A percentile compares a stretch with the other conserved stretches of the same genome.
phyloP scores from a whole-genome alignment of 2,113 vertebrate genomes.

The Gobio gobio region DNA sequence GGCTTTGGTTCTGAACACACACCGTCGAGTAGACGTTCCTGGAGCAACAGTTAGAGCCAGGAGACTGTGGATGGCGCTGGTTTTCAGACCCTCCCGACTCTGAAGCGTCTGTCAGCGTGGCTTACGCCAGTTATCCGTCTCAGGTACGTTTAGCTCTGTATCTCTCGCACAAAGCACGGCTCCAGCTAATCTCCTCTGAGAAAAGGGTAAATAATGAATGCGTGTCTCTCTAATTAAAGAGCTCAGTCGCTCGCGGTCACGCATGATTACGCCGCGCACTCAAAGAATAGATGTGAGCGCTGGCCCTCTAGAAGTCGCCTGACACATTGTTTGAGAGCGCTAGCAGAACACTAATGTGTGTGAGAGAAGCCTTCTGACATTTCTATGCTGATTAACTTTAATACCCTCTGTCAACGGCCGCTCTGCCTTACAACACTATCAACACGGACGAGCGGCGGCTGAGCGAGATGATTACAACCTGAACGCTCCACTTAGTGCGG shows the following conservation, averaged over 20 bases:
- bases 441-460: constrained; percentile 22
- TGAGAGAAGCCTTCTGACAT: constrained; percentile 45
- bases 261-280: constrained; percentile 69
- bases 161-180: neutral
- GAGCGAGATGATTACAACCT: constrained; percentile 5
- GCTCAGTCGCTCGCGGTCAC: constrained; percentile 64
- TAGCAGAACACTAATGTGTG: constrained; percentile 40
- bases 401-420: neutral
- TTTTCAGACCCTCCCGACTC: neutral
- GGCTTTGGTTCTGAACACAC: neutral
- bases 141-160: neutral
- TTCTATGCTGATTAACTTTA: constrained; percentile 37
- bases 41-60: no score
- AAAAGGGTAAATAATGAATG: constrained; percentile 69
- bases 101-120: no score
- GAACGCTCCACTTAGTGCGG: neutral
- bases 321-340: neutral
- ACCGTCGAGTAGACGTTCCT: neutral
- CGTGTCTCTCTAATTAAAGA: constrained; percentile 72
- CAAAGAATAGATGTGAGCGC: constrained; percentile 70
- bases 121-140: neutral
- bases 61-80: neutral
- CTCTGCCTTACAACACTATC: constrained; percentile 35
- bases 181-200: constrained; percentile 63
- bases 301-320: constrained; percentile 62